Conservation (phyloP, 2,797 vertebrate species). For the Etheostoma perlongum region DNA sequence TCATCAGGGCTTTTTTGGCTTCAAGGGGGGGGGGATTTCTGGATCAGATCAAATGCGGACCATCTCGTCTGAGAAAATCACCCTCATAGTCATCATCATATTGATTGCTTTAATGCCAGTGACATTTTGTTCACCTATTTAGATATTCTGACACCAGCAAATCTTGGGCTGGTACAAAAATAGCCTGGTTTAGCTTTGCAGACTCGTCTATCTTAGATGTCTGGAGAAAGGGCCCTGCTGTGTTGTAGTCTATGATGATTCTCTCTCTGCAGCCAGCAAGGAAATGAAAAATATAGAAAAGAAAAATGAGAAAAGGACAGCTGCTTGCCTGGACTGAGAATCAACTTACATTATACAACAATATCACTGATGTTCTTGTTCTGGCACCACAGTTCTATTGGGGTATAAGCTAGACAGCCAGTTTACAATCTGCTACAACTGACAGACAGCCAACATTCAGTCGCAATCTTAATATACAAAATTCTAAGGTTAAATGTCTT, state of each 20-base stretch:
- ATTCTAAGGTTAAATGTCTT: constrained; percentile 1
- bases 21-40: constrained; percentile 45
- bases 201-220: constrained; percentile 48
- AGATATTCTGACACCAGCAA: constrained; percentile 68
- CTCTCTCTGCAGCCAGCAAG: constrained; percentile 12
- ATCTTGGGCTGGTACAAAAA: constrained; percentile 52
- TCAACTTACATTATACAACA: not conserved
- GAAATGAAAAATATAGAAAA: constrained; percentile 26
- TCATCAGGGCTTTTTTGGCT: constrained; percentile 68
- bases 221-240: constrained; percentile 32
- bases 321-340: not conserved
- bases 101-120: constrained; percentile 73
- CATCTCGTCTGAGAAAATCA: constrained; percentile 68
- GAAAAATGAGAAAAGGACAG: constrained; percentile 27
- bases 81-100: constrained; percentile 74
- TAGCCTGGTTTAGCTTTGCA: constrained; percentile 34
- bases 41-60: constrained; percentile 68
- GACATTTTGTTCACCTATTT: constrained; percentile 72
- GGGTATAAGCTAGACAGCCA: not conserved
- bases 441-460: not conserved
- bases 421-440: constrained; percentile 17
- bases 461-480: not conserved
- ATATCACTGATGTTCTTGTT: constrained; percentile 10
- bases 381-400: not conserved
- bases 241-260: constrained; percentile 26